These are phyloP conservation scores for Amblyornis subalaris DNA, from an alignment of 2,113 vertebrate species.

Conservation along the genomic window DNA sequence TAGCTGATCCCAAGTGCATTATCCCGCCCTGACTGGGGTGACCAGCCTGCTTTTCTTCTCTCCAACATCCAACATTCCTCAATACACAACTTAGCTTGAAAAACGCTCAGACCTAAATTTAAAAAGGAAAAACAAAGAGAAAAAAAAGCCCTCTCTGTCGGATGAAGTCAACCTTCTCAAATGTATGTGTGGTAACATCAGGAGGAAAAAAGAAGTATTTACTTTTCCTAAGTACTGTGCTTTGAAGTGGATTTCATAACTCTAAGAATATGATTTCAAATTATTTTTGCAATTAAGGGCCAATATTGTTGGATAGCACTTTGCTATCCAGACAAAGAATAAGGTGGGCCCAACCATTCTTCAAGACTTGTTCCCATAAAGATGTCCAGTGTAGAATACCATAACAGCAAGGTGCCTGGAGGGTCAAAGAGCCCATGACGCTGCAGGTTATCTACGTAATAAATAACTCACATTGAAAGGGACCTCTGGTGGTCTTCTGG, in stretches of 20 bases:
- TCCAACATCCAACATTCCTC: not conserved
- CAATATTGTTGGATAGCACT: not conserved
- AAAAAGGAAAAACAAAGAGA: not conserved
- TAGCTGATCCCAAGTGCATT: not conserved
- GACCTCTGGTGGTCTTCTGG: not conserved
- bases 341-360: not conserved
- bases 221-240: not conserved
- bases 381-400: not conserved
- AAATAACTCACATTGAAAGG: not conserved
- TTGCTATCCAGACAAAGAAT: not conserved
- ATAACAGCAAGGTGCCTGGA: not conserved
- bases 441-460: not conserved
- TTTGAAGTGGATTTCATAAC: not conserved
- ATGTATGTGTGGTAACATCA: not conserved
- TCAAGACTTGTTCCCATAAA: not conserved
- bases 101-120: not conserved
- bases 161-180: not conserved
- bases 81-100: not conserved
- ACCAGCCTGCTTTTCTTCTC: not conserved
- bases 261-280: not conserved
- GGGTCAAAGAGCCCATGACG: not conserved
- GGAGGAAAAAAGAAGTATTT: not conserved
- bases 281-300: not conserved
- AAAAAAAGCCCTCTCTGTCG: not conserved
- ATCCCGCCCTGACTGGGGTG: not conserved